Conservation (phyloP, 2,888 invertebrate species). For the Acronicta aceris region DNA sequence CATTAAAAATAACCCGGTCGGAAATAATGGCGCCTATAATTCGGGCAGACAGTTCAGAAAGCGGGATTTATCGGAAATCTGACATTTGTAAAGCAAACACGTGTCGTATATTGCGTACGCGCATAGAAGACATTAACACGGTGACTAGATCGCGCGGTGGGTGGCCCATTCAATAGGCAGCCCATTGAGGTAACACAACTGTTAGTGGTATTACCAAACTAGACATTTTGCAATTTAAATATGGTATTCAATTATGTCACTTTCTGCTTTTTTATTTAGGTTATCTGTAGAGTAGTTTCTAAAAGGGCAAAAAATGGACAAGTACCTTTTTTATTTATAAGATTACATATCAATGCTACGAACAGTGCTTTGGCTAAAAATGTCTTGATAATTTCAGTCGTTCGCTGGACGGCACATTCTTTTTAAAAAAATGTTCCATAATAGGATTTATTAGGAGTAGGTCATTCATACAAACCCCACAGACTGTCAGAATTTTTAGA, state of each 20-base stretch:
- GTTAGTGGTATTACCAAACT: constrained; percentile 13
- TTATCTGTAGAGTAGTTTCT: no score
- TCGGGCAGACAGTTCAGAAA: constrained; percentile 4
- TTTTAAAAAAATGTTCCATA: no score
- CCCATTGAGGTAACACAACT: constrained; percentile 17
- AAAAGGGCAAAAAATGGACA: no score
- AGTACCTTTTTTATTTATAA: no score
- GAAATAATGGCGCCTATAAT: neutral
- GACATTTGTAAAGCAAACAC: constrained; percentile 43
- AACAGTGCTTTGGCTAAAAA: no score
- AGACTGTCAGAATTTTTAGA: no score
- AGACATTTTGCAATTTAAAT: neutral
- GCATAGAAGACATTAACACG: constrained; percentile 29
- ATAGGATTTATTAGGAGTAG: no score
- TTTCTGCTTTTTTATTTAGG: no score
- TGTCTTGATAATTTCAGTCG: no score
- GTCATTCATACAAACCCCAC: no score
- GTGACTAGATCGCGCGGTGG: constrained; percentile 26
- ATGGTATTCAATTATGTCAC: no score
- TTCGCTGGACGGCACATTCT: no score
- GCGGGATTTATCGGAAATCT: constrained; percentile 7
- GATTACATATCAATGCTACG: neutral
- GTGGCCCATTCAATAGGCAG: constrained; percentile 45
- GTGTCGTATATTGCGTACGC: constrained; percentile 36
- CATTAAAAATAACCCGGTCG: neutral